A percentile compares a stretch with the other conserved stretches of the same genome.
Evolutionary conservation across 1,140 invertebrate species (phyloP).

Genomic region (Portunus trituberculatus): DNA sequence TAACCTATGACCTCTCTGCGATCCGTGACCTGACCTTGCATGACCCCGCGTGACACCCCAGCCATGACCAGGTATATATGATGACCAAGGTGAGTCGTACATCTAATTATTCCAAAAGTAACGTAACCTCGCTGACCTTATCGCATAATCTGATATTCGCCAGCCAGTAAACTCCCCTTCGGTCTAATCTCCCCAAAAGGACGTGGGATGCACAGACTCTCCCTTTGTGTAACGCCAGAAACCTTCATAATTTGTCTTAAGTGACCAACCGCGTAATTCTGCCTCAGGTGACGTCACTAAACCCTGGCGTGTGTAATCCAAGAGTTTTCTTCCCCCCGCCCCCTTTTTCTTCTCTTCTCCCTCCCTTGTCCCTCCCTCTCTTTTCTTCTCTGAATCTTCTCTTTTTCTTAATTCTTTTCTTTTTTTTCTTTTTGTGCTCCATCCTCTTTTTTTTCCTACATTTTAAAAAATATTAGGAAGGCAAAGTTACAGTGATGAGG

Average conservation of each 20-base stretch:
- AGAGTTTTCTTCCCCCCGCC: not conserved
- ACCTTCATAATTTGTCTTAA: not conserved
- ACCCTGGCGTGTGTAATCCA: conserved; percentile 1
- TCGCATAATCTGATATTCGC: not conserved
- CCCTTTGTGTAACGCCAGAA: not conserved
- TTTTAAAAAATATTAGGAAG: not conserved
- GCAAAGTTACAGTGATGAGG: too few species aligned
- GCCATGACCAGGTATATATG: too few species aligned
- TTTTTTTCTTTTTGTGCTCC: not conserved
- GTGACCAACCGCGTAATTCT: not conserved
- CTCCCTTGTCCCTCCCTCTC: too few species aligned
- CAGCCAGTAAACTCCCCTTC: not conserved
- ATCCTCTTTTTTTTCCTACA: not conserved
- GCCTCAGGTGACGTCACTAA: not conserved
- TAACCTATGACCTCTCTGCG: too few species aligned
- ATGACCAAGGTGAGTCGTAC: not conserved
- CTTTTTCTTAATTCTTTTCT: too few species aligned
- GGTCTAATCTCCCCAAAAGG: not conserved
- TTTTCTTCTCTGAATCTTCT: too few species aligned
- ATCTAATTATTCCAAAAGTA: not conserved
- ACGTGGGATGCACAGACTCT: not conserved
- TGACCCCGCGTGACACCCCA: too few species aligned
- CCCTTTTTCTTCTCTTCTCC: not conserved
- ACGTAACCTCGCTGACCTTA: not conserved
- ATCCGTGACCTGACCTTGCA: too few species aligned